A percentile compares a stretch with the other conserved stretches of the same genome.
Conservation (phyloP, 1,140 invertebrate species). For the Nilaparvata lugens region DNA sequence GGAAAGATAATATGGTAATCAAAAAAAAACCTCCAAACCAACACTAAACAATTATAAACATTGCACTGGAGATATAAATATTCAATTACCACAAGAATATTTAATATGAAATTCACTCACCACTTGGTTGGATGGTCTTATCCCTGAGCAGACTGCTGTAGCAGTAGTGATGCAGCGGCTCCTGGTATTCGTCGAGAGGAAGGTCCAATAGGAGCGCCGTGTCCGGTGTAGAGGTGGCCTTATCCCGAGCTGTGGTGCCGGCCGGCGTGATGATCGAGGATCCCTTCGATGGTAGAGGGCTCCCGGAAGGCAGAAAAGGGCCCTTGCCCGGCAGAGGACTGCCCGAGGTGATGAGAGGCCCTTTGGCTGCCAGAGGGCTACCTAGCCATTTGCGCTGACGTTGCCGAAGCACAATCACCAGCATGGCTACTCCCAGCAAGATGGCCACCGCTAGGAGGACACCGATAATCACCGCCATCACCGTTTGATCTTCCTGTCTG, state of each 20-base stretch:
- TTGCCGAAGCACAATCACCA: conserved; percentile 66
- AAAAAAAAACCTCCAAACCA: too few relatives aligned
- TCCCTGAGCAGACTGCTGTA: background rate
- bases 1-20: too few relatives aligned
- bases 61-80: too few relatives aligned
- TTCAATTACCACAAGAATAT: too few relatives aligned
- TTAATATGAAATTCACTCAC: too few relatives aligned
- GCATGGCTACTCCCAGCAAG: conserved; percentile 58
- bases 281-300: conserved; percentile 34
- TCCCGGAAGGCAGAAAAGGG: conserved; percentile 25
- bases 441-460: conserved; percentile 69
- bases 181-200: conserved; percentile 66
- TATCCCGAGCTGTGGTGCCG: conserved; percentile 37
- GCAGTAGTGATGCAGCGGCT: conserved; percentile 38
- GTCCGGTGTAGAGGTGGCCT: conserved; percentile 32
- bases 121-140: background rate
- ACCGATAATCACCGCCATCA: conserved; percentile 74
- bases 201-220: conserved; percentile 37
- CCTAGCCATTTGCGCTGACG: conserved; percentile 67
- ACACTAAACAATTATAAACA: too few relatives aligned
- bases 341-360: conserved; percentile 20
- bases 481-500: conserved; percentile 59
- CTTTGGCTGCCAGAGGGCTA: conserved; percentile 56
- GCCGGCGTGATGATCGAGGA: conserved; percentile 42
- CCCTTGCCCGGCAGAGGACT: conserved; percentile 26